Conservation (phyloP, 2,888 invertebrate genomes). For the Ctenicera cuprea region DNA sequence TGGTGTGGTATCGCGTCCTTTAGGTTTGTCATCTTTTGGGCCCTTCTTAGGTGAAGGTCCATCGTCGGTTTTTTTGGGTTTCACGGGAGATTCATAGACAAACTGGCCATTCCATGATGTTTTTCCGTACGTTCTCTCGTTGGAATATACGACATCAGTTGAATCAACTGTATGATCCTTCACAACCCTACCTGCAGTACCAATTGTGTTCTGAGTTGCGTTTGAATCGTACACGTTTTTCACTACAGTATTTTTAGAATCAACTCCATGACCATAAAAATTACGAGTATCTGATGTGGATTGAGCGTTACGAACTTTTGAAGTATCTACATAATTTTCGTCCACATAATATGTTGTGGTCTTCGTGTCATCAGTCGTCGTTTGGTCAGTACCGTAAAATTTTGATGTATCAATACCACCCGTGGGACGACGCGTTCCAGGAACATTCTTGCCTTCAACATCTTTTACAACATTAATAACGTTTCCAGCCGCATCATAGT, state of each 20-base stretch:
- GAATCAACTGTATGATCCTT: constrained; percentile 67
- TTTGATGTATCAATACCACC: constrained; percentile 8
- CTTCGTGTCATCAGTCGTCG: constrained; percentile 15
- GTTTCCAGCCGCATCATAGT: constrained; percentile 69
- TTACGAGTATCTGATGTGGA: constrained; percentile 49
- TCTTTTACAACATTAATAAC: constrained; percentile 63
- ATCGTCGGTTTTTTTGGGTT: constrained; percentile 38
- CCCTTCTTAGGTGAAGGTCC: background rate
- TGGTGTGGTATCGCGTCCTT: background rate
- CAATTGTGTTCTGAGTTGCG: constrained; percentile 69
- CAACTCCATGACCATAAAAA: constrained; percentile 61
- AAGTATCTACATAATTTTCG: constrained; percentile 64
- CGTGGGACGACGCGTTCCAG: constrained; percentile 3
- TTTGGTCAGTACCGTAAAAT: constrained; percentile 30
- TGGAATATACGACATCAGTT: constrained; percentile 65
- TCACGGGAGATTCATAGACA: constrained; percentile 64
- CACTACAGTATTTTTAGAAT: constrained; percentile 65
- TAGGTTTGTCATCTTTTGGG: background rate
- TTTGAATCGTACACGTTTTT: constrained; percentile 68
- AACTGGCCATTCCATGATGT: constrained; percentile 71
- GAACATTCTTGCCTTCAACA: background rate
- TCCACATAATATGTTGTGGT: constrained; percentile 54
- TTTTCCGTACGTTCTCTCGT: constrained; percentile 70
- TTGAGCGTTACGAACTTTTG: constrained; percentile 62
- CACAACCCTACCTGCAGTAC: constrained; percentile 71